Evolutionary conservation across 2,113 vertebrate genomes (phyloP).

Genomic region (Suncus etruscus): DNA sequence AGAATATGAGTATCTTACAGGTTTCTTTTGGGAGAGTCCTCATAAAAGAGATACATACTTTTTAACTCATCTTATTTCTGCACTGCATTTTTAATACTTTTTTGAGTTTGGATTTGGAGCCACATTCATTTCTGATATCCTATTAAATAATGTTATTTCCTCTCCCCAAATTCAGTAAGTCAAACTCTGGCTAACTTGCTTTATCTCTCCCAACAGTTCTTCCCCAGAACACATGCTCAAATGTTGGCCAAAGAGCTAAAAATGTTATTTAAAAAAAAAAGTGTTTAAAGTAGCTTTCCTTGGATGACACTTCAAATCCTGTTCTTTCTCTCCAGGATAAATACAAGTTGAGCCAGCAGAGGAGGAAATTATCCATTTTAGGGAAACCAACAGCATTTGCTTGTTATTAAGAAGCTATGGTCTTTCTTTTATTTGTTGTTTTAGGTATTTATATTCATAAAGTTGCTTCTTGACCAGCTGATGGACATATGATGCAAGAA

Average conservation of each 20-base stretch:
- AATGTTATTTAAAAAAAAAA: background rate
- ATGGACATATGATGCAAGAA: background rate
- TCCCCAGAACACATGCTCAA: background rate
- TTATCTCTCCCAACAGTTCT: background rate
- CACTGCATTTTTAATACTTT: background rate
- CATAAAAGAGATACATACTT: background rate
- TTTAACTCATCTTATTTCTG: background rate
- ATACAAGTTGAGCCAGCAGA: background rate
- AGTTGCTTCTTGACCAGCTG: background rate
- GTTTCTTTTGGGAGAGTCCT: background rate
- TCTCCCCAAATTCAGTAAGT: background rate
- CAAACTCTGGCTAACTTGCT: background rate
- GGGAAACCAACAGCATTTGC: background rate
- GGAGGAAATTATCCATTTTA: background rate
- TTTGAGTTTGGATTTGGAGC: background rate
- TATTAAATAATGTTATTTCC: constrained; percentile 40
- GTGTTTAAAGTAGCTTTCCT: background rate
- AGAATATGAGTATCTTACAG: background rate
- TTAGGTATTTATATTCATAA: background rate
- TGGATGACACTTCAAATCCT: constrained; percentile 11
- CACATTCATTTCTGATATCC: background rate
- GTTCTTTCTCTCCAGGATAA: background rate
- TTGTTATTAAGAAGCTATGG: background rate
- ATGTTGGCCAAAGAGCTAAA: background rate
- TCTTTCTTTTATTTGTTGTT: background rate